Evolutionary conservation across 2,113 vertebrate species (phyloP).

Genomic region (Emydocephalus ijimae): DNA sequence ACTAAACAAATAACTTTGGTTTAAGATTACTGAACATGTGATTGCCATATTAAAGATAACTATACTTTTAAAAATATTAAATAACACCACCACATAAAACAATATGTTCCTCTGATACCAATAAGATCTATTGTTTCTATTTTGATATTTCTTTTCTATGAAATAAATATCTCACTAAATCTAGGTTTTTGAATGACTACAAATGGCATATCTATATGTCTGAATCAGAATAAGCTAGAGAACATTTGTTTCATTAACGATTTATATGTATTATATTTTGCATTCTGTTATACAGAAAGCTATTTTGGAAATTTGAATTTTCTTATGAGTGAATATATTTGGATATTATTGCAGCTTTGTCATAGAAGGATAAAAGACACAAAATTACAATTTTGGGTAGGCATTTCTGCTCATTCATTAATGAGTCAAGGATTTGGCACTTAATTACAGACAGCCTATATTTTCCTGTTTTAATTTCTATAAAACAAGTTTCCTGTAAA

Average conservation of each 20-base stretch:
- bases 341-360: conserved; percentile 31
- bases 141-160: neutral
- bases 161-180: neutral
- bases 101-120: neutral
- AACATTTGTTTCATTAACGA: neutral
- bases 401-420: conserved; percentile 11
- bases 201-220: neutral
- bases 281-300: conserved; percentile 4
- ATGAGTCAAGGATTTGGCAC: neutral
- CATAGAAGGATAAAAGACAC: neutral
- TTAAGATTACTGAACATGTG: neutral
- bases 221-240: neutral
- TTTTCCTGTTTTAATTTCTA: conserved; percentile 22
- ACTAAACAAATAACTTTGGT: neutral
- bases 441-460: neutral
- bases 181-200: neutral
- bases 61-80: neutral
- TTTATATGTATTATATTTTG: neutral
- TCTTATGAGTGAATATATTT: neutral
- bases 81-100: neutral
- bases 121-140: neutral
- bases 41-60: neutral
- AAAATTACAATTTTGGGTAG: conserved; percentile 10
- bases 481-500: neutral
- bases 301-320: neutral